A percentile compares a stretch with the other conserved stretches of the same genome.
phyloP scores from a whole-genome alignment of 1,140 invertebrate species.

The Polypedilum pembai region DNA sequence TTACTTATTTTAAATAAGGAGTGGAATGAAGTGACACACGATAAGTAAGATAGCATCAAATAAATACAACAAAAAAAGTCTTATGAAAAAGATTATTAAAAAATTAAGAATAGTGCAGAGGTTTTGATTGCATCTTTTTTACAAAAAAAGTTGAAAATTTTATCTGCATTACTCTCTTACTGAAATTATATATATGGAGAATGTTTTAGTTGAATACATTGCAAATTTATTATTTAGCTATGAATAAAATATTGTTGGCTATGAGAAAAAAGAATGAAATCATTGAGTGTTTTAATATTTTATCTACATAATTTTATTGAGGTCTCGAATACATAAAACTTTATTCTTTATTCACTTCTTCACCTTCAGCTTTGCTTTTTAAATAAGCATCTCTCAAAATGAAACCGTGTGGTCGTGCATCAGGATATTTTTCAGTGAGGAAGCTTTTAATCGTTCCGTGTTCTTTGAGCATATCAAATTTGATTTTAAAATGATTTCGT shows the following conservation, averaged over 20 bases:
- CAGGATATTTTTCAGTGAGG: constrained; percentile 65
- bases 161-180: too few relatives aligned
- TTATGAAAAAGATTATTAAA: constrained; percentile 13
- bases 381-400: neutral
- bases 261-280: neutral
- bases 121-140: too few relatives aligned
- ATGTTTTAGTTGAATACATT: constrained; percentile 14
- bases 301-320: neutral
- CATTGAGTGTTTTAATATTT: neutral
- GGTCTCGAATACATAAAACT: too few relatives aligned
- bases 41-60: neutral
- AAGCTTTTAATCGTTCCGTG: constrained; percentile 66
- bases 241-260: constrained; percentile 6
- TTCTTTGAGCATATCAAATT: constrained; percentile 56
- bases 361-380: neutral
- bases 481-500: constrained; percentile 59
- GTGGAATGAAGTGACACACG: neutral
- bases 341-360: neutral
- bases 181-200: neutral
- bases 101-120: neutral
- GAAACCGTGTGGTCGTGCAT: constrained; percentile 35
- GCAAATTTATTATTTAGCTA: constrained; percentile 12
- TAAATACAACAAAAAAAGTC: constrained; percentile 4
- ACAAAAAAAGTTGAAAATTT: too few relatives aligned
- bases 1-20: too few relatives aligned